Percentiles rank a stretch among this genome's conserved stretches.
phyloP scores from a whole-genome alignment of 1,140 invertebrate genomes.

The Rhopalosiphum maidis region DNA sequence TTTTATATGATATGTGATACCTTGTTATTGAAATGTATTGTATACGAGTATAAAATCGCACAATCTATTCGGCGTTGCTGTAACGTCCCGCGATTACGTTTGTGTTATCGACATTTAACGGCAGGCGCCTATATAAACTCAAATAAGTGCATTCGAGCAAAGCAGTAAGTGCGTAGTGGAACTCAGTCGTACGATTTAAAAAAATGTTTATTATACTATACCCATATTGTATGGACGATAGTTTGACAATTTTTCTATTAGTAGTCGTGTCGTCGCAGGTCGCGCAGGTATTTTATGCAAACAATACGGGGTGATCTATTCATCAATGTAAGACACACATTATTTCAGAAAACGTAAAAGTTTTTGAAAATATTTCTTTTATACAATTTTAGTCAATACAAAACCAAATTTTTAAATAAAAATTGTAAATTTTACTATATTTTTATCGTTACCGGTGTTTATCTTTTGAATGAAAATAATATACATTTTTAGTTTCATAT shows the following conservation, averaged over 20 bases:
- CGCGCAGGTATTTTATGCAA: not conserved
- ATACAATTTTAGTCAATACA: too few species aligned
- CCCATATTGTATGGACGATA: not conserved
- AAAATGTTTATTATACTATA: not conserved
- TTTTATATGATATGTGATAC: not conserved
- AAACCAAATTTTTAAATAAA: too few species aligned
- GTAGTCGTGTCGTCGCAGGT: not conserved
- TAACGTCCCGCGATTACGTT: not conserved
- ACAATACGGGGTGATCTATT: too few species aligned
- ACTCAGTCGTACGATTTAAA: not conserved
- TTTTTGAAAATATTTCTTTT: too few species aligned
- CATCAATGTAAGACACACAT: too few species aligned
- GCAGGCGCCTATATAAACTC: not conserved
- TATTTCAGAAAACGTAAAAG: too few species aligned
- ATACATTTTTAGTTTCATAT: too few species aligned
- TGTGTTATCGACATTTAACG: not conserved
- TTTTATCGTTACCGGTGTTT: too few species aligned
- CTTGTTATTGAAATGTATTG: not conserved
- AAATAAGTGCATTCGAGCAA: not conserved
- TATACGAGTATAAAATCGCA: not conserved
- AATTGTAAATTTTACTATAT: too few species aligned
- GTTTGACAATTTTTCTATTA: not conserved
- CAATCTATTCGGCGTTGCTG: not conserved
- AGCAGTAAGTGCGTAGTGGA: not conserved
- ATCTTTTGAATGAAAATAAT: too few species aligned